Conservation (phyloP, 2,888 invertebrate genomes). For the Tetrapedia diversipes region DNA sequence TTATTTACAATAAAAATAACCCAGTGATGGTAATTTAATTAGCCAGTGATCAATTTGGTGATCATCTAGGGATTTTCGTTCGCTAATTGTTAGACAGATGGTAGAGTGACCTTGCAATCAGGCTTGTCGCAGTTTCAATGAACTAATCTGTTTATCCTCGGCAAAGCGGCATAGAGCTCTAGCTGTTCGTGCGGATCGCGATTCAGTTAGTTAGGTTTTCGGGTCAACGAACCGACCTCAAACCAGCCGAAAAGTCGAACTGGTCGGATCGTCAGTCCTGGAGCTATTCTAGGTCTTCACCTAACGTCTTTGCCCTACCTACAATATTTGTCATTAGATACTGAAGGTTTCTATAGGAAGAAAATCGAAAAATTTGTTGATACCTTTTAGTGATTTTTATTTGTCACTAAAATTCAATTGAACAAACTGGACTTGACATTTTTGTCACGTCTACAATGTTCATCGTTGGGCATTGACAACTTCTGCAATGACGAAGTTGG, state of each 20-base stretch:
- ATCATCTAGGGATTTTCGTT: constrained; percentile 16
- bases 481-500: too few relatives aligned
- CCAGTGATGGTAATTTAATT: not conserved
- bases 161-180: constrained; percentile 25
- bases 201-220: constrained; percentile 39
- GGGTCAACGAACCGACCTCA: constrained; percentile 25
- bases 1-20: not conserved
- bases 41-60: not conserved
- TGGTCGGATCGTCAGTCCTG: constrained; percentile 15
- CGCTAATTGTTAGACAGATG: constrained; percentile 20
- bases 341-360: too few relatives aligned
- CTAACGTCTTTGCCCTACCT: not conserved
- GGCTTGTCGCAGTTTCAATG: constrained; percentile 34
- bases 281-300: not conserved
- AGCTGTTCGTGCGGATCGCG: constrained; percentile 43
- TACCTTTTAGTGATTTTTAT: too few relatives aligned
- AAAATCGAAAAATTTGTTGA: too few relatives aligned
- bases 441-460: too few relatives aligned
- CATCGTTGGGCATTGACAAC: too few relatives aligned
- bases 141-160: constrained; percentile 44
- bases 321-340: not conserved
- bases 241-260: constrained; percentile 23
- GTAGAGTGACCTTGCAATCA: constrained; percentile 44
- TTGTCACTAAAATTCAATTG: too few relatives aligned
- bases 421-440: too few relatives aligned